Percentiles rank a stretch among this genome's conserved stretches.
Conservation (phyloP, 1,140 invertebrate genomes). For the Aricia agestis region DNA sequence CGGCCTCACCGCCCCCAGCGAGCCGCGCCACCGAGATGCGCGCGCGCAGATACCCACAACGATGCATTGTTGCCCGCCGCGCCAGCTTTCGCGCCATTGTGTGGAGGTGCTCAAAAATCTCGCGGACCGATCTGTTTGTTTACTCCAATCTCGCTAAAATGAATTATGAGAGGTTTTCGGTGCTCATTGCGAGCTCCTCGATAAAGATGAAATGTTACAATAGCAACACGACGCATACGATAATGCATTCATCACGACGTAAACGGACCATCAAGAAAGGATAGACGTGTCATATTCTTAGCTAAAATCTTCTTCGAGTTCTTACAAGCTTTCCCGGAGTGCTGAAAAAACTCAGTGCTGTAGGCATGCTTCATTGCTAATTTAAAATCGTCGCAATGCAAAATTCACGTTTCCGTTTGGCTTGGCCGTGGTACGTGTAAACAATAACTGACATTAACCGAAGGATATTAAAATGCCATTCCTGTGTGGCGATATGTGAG, state of each 20-base stretch:
- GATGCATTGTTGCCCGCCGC: constrained; percentile 65
- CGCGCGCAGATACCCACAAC: constrained; percentile 52
- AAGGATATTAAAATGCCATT: constrained; percentile 71
- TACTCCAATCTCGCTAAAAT: constrained; percentile 42
- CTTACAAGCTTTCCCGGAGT: no score
- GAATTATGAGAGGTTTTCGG: constrained; percentile 23
- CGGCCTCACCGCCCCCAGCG: constrained; percentile 53
- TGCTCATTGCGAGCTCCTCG: constrained; percentile 10
- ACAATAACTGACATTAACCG: constrained; percentile 68
- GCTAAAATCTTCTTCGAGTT: no score
- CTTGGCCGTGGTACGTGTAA: constrained; percentile 54
- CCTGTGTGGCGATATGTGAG: constrained; percentile 64
- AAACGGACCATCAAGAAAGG: neutral
- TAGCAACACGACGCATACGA: neutral
- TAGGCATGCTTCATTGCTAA: neutral
- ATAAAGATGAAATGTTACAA: constrained; percentile 13
- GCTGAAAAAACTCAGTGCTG: neutral
- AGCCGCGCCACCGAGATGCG: constrained; percentile 63
- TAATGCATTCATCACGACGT: neutral
- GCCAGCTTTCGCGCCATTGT: constrained; percentile 71
- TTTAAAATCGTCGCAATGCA: constrained; percentile 12
- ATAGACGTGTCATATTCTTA: no score
- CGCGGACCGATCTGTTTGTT: constrained; percentile 60
- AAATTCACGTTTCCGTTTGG: constrained; percentile 31
- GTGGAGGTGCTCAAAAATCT: constrained; percentile 51